Evolutionary conservation across 2,797 vertebrate species (phyloP), one percentile per base, ranked within the genome.

Genomic region (Denticeps clupeoides): DNA sequence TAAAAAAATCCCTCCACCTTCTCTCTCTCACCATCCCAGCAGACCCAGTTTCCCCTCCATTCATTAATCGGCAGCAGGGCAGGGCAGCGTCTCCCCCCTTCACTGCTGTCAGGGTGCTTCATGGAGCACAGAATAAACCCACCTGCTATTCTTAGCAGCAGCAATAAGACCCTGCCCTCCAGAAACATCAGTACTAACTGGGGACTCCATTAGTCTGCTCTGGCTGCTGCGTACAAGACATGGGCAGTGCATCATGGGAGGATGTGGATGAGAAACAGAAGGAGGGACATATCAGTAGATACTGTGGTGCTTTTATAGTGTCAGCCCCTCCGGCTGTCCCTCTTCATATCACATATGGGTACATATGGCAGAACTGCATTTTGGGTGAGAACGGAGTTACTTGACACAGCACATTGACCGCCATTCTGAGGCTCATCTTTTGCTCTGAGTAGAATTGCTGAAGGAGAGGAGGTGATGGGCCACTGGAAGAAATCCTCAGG

Each of bases 201-300:
- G 65, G 68, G 58, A 59, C 62, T 58, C 66, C 58, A 70, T 74
- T 74, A 74, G 50, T 45, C 15, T 35, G 32, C 32, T 7, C 35
- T 8, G 32, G 32, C 35, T 4, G 3, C 32, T 41, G 10, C 12
- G 4, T 41, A 24, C 31, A 41, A 9, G 38, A 28, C 38, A 48
- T 31, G n/a, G 18, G 18, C 7, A 50, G 10, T 22, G 33, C 26
- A 23, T 21, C 35, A 11, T 5, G 18, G 5, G 11, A 22, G 11
- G 47, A 38, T 6, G n/a, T 10, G 13, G 9, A 15, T 32, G 43
- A 53, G 2, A 15, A 45, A 13, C 35, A 13, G 38, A 31, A 47
- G 5, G 12, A 23, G 22, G 21, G 11, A 37, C 16, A 23, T 41
- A 49, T n/a, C n/a, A n/a, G n/a, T n/a, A n/a, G n/a, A n/a, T n/a